Evolutionary conservation across 2,888 invertebrate species (phyloP).

Genomic region (Ophion slaviceki): DNA sequence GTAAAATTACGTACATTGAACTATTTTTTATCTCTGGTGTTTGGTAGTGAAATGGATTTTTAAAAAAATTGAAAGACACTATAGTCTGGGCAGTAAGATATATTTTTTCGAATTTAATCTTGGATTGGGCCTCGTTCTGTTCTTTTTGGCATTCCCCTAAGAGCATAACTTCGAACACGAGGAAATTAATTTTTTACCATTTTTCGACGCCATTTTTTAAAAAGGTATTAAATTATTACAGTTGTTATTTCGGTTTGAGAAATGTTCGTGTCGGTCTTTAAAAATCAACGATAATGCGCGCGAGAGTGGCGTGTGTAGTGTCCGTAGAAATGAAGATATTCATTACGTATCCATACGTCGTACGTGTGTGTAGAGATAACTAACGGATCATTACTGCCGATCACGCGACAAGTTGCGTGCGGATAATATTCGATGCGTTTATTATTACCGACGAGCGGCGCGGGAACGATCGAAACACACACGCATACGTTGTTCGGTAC

Average conservation of each 20-base stretch:
- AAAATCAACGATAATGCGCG: neutral
- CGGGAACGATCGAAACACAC: neutral
- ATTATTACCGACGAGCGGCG: slow-evolving; percentile 20
- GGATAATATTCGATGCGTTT: slow-evolving; percentile 21
- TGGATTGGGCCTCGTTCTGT: too few species aligned
- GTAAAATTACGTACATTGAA: too few species aligned
- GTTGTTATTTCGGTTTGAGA: neutral
- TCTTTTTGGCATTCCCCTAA: too few species aligned
- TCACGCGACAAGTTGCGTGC: slow-evolving; percentile 54
- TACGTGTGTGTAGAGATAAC: neutral
- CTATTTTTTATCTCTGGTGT: too few species aligned
- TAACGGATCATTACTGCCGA: slow-evolving; percentile 35
- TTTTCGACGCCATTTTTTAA: neutral
- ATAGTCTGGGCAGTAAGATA: too few species aligned
- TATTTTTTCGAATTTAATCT: too few species aligned
- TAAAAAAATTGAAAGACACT: too few species aligned
- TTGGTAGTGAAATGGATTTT: too few species aligned
- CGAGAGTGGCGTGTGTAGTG: neutral
- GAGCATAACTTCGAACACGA: neutral
- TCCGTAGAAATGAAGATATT: slow-evolving; percentile 9
- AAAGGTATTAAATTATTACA: neutral
- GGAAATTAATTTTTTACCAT: neutral
- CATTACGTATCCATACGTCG: neutral
- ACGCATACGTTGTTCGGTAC: neutral
- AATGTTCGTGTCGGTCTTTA: neutral